Evolutionary conservation across 2,888 invertebrate species (phyloP), one percentile per base, ranked within the genome.

Genomic region (Matsumyia berberina): DNA sequence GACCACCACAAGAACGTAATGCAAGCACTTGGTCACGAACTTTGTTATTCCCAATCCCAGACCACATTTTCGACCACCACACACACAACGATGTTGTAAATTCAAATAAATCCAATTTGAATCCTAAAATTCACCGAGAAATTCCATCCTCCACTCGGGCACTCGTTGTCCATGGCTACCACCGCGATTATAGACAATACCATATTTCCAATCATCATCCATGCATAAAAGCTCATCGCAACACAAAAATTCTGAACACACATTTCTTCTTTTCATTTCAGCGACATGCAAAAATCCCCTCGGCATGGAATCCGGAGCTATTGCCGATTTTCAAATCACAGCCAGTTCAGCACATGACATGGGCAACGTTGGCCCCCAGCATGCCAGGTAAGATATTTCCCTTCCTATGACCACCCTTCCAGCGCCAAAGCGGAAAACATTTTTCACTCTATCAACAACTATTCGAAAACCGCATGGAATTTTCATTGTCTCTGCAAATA

Each of bases 341-440:
- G 96, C 96, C 81, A 96, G 96, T 90, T 96, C 96, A 74, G 95
- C 95, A 88, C 96, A 96, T 92, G 96, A 96, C 91, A 93, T 94
- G 87, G 94, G 94, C 88, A 95, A 95, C 90, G 96, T 96, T 86
- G 97, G 97, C 88, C 96, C 97, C 39, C 95, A 95, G 89, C 95
- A 95, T 91, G 96, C 95, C 91, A 95, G 97, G 97, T 96, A 92
- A 93, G 92, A 87, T 80, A 19, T 55, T 66, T 77, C 46, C 35
- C 9, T 19, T 24, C n/a, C 12, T 15, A 12, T n/a, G 15, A 19
- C 1, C 9, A 4, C n/a, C n/a, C 2, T 9, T 17, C 42, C 57
- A 57, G 2, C 4, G 24, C 2, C 1, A 24, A 24, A 66, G 51
- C 60, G 51, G 53, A 29, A 62, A 46, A 57, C 35, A 74, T 74